phyloP scores from a whole-genome alignment of 2,113 vertebrate species.

The Nansenia antarctica region DNA sequence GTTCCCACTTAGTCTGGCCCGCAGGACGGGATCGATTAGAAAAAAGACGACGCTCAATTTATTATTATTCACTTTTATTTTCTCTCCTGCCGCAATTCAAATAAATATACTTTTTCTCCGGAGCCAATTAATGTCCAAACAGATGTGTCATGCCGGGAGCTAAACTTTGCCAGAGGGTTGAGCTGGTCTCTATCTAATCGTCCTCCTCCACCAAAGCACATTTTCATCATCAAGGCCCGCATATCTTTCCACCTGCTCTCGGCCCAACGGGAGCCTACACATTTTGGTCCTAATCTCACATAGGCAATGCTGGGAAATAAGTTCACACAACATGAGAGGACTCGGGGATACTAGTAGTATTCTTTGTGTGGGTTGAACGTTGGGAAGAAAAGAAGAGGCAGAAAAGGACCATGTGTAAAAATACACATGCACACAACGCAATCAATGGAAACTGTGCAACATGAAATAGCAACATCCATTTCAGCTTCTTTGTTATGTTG shows the following conservation, averaged over 20 bases:
- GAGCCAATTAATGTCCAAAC: constrained; percentile 74
- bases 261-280: constrained; percentile 22
- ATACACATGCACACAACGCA: background rate
- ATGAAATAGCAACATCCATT: background rate
- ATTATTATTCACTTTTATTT: constrained; percentile 44
- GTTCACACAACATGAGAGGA: constrained; percentile 19
- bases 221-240: constrained; percentile 59
- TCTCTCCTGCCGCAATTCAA: constrained; percentile 16
- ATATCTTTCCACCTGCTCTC: constrained; percentile 46
- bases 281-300: constrained; percentile 40
- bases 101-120: constrained; percentile 49
- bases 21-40: constrained; percentile 68
- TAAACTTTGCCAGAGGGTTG: constrained; percentile 62
- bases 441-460: background rate
- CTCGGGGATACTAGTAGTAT: background rate
- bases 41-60: constrained; percentile 55
- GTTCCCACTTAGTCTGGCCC: constrained; percentile 60
- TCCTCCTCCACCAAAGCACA: constrained; percentile 68
- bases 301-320: constrained; percentile 34
- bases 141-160: constrained; percentile 60
- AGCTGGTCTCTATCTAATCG: constrained; percentile 65
- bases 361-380: background rate
- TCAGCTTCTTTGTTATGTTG: background rate
- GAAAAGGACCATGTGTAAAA: background rate
- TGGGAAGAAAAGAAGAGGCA: background rate